Conservation (phyloP, 1,140 invertebrate genomes). For the Thaumatotibia leucotreta region DNA sequence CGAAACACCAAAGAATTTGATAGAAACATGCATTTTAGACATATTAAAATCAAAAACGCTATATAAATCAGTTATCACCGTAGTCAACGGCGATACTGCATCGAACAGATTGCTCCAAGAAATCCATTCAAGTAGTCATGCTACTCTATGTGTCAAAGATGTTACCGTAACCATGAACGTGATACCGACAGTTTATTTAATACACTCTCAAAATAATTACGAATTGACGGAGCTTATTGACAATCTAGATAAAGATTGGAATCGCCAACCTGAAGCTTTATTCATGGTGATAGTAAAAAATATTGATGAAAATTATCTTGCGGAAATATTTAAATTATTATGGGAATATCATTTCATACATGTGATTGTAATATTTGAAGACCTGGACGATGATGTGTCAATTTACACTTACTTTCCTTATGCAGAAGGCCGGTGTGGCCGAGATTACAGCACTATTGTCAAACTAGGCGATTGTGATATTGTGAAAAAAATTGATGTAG, state of each 20-base stretch:
- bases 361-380: neutral
- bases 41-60: neutral
- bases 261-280: neutral
- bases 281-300: neutral
- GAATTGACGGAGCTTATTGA: neutral
- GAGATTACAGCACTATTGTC: neutral
- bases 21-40: neutral
- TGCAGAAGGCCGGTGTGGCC: neutral
- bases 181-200: neutral
- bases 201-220: neutral
- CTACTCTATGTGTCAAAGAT: neutral
- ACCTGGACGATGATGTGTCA: neutral
- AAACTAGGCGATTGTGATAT: neutral
- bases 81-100: neutral
- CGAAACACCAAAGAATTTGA: neutral
- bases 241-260: neutral
- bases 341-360: neutral
- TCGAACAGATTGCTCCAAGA: neutral
- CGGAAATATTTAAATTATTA: neutral
- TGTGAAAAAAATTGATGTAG: neutral
- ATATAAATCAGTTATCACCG: neutral
- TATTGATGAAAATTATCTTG: neutral
- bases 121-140: neutral
- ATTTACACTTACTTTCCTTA: neutral
- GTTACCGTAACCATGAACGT: neutral